These are phyloP conservation scores for Cephalopachus bancanus DNA, from an alignment of 2,797 vertebrate genomes.

Conservation along the genomic window DNA sequence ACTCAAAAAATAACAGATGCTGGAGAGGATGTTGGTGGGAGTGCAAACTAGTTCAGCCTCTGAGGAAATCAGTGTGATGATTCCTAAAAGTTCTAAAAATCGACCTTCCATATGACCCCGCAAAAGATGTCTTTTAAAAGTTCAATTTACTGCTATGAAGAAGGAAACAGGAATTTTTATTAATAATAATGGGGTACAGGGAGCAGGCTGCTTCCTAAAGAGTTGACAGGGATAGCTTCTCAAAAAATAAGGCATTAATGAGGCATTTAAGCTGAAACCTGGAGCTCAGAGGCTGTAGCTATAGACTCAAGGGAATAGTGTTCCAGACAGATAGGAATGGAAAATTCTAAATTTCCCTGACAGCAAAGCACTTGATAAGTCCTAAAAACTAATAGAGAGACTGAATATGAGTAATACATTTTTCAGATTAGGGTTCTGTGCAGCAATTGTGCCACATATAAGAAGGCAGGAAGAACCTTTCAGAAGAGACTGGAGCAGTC, in stretches of 20 bases:
- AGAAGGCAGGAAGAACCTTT: not conserved
- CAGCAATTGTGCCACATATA: not conserved
- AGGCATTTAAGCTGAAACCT: not conserved
- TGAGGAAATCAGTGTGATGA: too few relatives aligned
- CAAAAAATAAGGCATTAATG: not conserved
- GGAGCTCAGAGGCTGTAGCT: not conserved
- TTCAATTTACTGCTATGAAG: not conserved
- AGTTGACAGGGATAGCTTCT: not conserved
- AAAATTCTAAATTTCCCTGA: not conserved
- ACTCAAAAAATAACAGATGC: too few relatives aligned
- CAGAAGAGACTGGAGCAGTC: not conserved
- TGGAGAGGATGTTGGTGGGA: too few relatives aligned
- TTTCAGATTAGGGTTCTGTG: not conserved
- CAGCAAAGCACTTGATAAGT: not conserved
- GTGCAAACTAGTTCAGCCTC: too few relatives aligned
- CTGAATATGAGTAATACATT: not conserved
- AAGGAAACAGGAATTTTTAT: not conserved
- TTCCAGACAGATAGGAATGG: not conserved
- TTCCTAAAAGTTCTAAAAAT: too few relatives aligned
- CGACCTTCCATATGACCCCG: too few relatives aligned
- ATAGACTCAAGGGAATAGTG: not conserved
- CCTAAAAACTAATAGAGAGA: not conserved
- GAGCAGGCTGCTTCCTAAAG: not conserved
- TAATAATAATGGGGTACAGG: not conserved
- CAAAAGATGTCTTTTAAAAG: too few relatives aligned